Conservation (phyloP, 1,140 invertebrate genomes). For the Listronotus bonariensis region DNA sequence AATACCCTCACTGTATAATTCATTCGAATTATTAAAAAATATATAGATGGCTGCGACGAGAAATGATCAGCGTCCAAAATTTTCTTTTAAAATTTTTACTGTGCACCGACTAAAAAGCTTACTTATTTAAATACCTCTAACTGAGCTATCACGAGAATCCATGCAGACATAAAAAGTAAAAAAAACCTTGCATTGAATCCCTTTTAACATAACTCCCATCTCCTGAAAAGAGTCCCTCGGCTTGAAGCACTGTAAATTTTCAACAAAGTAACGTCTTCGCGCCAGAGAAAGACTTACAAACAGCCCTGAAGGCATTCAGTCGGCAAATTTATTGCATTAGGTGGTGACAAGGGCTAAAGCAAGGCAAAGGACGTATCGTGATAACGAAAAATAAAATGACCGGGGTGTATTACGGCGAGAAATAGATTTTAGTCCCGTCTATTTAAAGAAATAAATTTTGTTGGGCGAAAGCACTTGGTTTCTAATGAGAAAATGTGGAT, state of each 20-base stretch:
- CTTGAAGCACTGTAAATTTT: constrained; percentile 33
- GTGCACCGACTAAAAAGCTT: no score
- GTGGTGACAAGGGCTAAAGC: constrained; percentile 53
- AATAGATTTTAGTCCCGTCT: constrained; percentile 15
- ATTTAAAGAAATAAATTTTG: background rate
- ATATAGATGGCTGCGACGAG: no score
- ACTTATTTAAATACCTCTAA: background rate
- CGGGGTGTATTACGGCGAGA: constrained; percentile 25
- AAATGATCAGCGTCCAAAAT: no score
- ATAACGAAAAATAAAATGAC: constrained; percentile 51
- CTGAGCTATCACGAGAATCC: no score
- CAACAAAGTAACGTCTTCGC: constrained; percentile 28
- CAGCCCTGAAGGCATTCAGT: constrained; percentile 47
- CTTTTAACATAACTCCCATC: constrained; percentile 26
- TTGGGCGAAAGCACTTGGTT: no score
- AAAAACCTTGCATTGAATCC: constrained; percentile 12
- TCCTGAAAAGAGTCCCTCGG: constrained; percentile 14
- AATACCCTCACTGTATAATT: no score
- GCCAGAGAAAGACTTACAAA: constrained; percentile 41
- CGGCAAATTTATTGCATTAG: constrained; percentile 54
- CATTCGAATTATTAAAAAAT: no score
- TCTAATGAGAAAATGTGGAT: no score
- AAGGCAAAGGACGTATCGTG: constrained; percentile 49
- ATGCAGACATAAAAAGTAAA: constrained; percentile 4
- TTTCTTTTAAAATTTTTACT: no score